Evolutionary conservation across 2,797 vertebrate genomes (phyloP).

Genomic region (Melanogrammus aeglefinus): DNA sequence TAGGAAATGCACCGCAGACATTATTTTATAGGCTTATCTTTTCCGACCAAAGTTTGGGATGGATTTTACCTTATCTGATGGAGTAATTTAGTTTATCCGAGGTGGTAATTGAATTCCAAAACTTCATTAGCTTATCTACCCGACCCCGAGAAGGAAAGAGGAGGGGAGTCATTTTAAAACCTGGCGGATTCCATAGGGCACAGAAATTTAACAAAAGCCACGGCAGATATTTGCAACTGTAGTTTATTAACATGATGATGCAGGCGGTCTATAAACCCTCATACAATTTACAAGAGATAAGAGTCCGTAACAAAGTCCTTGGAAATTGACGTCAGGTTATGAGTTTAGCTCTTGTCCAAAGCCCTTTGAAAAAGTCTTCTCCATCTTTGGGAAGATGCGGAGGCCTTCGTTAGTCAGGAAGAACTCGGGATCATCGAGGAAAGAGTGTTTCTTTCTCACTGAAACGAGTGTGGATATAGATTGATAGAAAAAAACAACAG

Average conservation of each 20-base stretch:
- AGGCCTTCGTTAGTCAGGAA: constrained; percentile 59
- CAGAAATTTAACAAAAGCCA: neutral
- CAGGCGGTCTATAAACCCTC: constrained; percentile 69
- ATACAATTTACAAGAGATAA: constrained; percentile 69
- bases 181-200: neutral
- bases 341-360: constrained; percentile 34
- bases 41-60: neutral
- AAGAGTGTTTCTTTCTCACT: constrained; percentile 24
- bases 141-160: neutral
- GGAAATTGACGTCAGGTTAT: constrained; percentile 46
- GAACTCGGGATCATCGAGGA: constrained; percentile 62
- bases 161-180: neutral
- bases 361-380: constrained; percentile 65
- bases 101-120: neutral
- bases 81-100: neutral
- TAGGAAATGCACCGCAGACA: neutral
- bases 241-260: constrained; percentile 60
- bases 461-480: neutral
- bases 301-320: constrained; percentile 54
- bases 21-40: neutral
- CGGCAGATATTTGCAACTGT: constrained; percentile 22
- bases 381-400: constrained; percentile 39
- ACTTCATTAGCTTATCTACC: neutral
- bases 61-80: neutral
- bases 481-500: constrained; percentile 17